Evolutionary conservation across 2,888 invertebrate genomes (phyloP), one percentile per base, ranked within the genome.

Genomic region (Hypolimnas misippus): DNA sequence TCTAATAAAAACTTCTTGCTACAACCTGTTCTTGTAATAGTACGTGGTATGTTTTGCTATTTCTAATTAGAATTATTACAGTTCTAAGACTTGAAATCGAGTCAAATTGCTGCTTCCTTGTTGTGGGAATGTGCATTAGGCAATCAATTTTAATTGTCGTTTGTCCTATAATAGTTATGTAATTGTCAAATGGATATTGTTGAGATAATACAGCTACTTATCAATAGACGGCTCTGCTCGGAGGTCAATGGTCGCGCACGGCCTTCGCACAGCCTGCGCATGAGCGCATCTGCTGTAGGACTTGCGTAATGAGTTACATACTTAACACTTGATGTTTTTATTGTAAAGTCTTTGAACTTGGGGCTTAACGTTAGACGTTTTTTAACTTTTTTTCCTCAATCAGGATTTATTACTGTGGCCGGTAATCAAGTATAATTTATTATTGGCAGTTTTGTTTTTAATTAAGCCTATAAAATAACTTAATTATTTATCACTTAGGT

Each of bases 211-310:
- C 8, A 51, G 31, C 54, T 42, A 38, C 17, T 31, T 8, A 38
- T 42, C 59, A 49, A 64, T 63, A 73, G 73, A 73, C 68, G 65
- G 69, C 68, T 68, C 25, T 62, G 42, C 57, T 19, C 29, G 62
- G 65, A n/a, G 76, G 75, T 76, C 73, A 70, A 62, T 59, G 74
- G 63, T 61, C 78, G 46, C 67, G 4, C 31, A 57, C 70, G 71
- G 75, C 76, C 75, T 76, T 76, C 73, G 67, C 70, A 59, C 62
- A 49, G 38, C 52, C 51, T 58, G 49, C 14, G 49, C 49, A 49
- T 49, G 49, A 50, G 66, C 71, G 68, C 73, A 70, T 70, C 67
- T 64, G 68, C 73, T 68, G 65, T 67, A 70, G 31, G 25, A 29
- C 68, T 68, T 68, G 66, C 68, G 68, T 66, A 68, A 68, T 66